These are phyloP conservation scores for Leptopilina boulardi DNA, from an alignment of 1,140 invertebrate species.

Conservation along the genomic window DNA sequence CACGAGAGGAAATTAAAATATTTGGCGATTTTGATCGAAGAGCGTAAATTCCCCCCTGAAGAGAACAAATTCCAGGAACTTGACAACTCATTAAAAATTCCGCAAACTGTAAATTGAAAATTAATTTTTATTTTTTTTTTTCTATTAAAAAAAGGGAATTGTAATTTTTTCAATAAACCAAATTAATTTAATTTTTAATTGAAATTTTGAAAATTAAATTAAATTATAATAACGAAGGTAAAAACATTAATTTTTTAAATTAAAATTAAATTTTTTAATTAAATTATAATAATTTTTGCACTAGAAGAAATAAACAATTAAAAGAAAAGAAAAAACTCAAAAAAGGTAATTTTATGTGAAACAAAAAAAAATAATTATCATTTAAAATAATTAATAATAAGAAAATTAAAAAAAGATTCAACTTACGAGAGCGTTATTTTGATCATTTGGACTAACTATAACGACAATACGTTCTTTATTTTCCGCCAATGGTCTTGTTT, in stretches of 20 bases:
- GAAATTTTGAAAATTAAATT: too few relatives aligned
- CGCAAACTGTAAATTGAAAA: slow-evolving; percentile 80
- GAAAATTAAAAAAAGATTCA: slow-evolving; percentile 37
- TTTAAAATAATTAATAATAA: slow-evolving; percentile 33
- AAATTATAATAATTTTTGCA: too few relatives aligned
- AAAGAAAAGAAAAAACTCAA: neutral
- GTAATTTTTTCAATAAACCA: neutral
- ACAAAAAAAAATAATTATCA: neutral
- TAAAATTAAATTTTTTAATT: too few relatives aligned
- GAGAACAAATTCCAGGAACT: slow-evolving; percentile 81
- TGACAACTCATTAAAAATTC: slow-evolving; percentile 82
- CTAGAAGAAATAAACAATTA: too few relatives aligned
- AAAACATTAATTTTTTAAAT: too few relatives aligned
- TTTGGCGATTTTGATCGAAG: slow-evolving; percentile 81
- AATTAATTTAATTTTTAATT: too few relatives aligned
- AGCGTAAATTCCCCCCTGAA: slow-evolving; percentile 84
- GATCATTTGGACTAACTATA: slow-evolving; percentile 86
- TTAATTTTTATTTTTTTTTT: neutral
- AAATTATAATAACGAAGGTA: too few relatives aligned
- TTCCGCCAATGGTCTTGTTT: slow-evolving; percentile 78
- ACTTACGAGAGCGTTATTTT: slow-evolving; percentile 85
- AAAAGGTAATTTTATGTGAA: neutral
- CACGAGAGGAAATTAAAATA: slow-evolving; percentile 71
- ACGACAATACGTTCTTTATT: slow-evolving; percentile 83
- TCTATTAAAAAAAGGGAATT: neutral